Conservation (phyloP, 1,140 invertebrate species). For the Danaus melanippus region DNA sequence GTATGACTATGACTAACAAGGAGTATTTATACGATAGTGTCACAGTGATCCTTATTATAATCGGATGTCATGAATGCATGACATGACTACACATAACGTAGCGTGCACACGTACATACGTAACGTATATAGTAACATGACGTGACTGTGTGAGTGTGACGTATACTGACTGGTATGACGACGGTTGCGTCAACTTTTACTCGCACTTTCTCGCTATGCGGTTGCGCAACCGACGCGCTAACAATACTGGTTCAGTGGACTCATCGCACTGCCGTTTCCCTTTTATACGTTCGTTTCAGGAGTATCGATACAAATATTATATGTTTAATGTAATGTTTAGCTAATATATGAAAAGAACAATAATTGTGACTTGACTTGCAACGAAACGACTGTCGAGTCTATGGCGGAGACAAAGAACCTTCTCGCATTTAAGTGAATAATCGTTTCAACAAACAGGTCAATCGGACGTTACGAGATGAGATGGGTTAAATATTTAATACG, state of each 20-base stretch:
- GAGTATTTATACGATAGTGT: too few species aligned
- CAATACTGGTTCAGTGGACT: slow-evolving; percentile 61
- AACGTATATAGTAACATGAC: neutral
- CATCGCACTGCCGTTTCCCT: slow-evolving; percentile 51
- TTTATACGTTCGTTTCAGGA: slow-evolving; percentile 7
- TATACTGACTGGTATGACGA: slow-evolving; percentile 46
- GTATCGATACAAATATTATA: slow-evolving; percentile 4
- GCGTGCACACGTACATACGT: slow-evolving; percentile 19
- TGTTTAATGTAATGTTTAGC: neutral
- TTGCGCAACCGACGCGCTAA: slow-evolving; percentile 53
- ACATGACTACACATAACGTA: slow-evolving; percentile 30
- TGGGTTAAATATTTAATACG: slow-evolving; percentile 21
- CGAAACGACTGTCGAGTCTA: neutral
- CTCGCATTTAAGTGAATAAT: slow-evolving; percentile 10
- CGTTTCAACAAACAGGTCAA: slow-evolving; percentile 12
- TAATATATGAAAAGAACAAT: slow-evolving; percentile 3
- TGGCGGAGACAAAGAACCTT: slow-evolving; percentile 16
- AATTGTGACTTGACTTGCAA: neutral
- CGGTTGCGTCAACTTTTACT: slow-evolving; percentile 70
- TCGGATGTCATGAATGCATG: slow-evolving; percentile 50
- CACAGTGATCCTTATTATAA: slow-evolving; percentile 31
- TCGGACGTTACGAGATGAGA: slow-evolving; percentile 15
- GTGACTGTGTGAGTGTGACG: slow-evolving; percentile 41
- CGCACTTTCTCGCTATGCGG: slow-evolving; percentile 63
- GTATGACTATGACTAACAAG: too few species aligned